These are phyloP conservation scores for Neogale vison DNA, from an alignment of 2,113 vertebrate genomes.

Conservation along the genomic window DNA sequence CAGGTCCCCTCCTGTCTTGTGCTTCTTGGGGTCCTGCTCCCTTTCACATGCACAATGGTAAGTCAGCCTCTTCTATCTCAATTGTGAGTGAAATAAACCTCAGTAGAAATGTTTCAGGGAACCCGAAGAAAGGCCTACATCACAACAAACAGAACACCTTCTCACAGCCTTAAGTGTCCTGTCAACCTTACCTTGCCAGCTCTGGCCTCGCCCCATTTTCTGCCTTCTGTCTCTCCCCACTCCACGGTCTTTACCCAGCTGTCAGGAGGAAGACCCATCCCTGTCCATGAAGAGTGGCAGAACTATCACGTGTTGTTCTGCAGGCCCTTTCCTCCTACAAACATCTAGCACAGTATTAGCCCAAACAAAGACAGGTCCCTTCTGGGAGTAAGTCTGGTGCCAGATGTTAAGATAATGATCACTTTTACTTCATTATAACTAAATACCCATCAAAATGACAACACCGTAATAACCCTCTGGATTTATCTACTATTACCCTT, in stretches of 20 bases:
- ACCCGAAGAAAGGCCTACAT: background rate
- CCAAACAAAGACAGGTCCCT: background rate
- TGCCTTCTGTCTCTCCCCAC: background rate
- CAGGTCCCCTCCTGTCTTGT: background rate
- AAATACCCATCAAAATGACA: conserved; percentile 1
- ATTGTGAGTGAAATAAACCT: background rate
- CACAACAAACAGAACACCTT: background rate
- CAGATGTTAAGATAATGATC: background rate
- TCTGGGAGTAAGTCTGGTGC: background rate
- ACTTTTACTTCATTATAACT: background rate
- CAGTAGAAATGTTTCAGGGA: background rate
- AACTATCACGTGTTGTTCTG: background rate
- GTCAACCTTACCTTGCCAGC: background rate
- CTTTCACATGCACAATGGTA: background rate
- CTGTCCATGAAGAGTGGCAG: background rate
- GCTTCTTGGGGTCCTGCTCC: background rate
- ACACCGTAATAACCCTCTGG: background rate
- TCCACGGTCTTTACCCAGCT: background rate
- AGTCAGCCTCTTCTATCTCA: background rate
- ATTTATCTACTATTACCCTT: background rate
- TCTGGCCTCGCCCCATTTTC: background rate
- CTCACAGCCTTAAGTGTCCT: background rate
- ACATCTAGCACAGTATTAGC: background rate
- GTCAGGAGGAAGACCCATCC: background rate
- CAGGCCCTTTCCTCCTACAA: background rate